phyloP scores from a whole-genome alignment of 2,888 invertebrate genomes.

The Thecophora atra region DNA sequence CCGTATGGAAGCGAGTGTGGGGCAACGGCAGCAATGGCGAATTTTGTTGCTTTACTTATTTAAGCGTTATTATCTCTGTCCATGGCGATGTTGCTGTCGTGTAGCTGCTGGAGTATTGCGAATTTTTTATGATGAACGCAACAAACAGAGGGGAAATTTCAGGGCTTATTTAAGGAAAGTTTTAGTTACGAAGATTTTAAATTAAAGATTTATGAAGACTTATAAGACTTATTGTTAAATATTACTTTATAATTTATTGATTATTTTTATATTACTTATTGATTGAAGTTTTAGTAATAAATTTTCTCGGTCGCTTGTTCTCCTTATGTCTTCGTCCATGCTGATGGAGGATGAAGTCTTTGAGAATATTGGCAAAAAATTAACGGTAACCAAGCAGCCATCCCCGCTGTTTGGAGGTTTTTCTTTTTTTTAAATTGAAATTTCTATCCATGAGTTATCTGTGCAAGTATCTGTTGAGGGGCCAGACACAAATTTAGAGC shows the following conservation, averaged over 20 bases:
- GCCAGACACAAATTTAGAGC: neutral
- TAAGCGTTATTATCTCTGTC: conserved; percentile 63
- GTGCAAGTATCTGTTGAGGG: conserved; percentile 20
- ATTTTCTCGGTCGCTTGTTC: too few relatives aligned
- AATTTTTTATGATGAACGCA: neutral
- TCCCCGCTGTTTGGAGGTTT: conserved; percentile 36
- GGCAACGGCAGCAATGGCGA: conserved; percentile 1
- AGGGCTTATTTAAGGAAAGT: too few relatives aligned
- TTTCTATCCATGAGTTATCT: conserved; percentile 35
- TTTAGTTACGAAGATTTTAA: too few relatives aligned
- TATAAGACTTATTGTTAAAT: too few relatives aligned
- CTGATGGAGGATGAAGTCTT: conserved; percentile 15
- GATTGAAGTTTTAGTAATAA: too few relatives aligned
- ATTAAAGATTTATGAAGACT: too few relatives aligned
- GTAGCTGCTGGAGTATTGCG: conserved; percentile 2
- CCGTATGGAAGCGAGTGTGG: neutral
- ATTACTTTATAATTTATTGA: too few relatives aligned
- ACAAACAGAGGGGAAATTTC: too few relatives aligned
- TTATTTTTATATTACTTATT: too few relatives aligned
- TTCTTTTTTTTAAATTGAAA: conserved; percentile 36
- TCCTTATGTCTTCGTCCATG: neutral
- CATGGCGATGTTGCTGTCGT: conserved; percentile 50
- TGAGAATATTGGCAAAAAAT: neutral
- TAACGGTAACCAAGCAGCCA: conserved; percentile 5
- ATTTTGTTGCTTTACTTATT: conserved; percentile 55